Evolutionary conservation across 1,140 invertebrate species (phyloP).

Genomic region (Meloidogyne hapla): DNA sequence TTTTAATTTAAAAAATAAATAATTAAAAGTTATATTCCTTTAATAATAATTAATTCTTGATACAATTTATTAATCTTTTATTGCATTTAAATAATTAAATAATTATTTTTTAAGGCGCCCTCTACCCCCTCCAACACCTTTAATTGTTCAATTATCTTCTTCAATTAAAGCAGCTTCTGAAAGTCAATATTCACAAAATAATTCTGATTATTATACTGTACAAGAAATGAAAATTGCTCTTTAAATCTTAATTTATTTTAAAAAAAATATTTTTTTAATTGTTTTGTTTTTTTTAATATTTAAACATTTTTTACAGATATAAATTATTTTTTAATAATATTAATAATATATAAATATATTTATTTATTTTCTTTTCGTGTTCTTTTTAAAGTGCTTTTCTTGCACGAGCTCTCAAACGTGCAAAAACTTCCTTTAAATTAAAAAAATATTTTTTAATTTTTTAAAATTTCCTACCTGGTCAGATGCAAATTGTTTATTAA

Average conservation of each 20-base stretch:
- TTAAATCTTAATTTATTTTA: too few relatives aligned
- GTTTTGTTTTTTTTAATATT: not conserved
- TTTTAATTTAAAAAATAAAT: not conserved
- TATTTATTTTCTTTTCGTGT: not conserved
- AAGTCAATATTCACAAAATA: slow-evolving; percentile 1
- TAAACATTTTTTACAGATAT: not conserved
- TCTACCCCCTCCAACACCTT: not conserved
- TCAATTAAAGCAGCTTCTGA: not conserved
- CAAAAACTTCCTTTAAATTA: slow-evolving; percentile 53
- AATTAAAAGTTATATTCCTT: too few relatives aligned
- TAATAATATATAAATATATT: too few relatives aligned
- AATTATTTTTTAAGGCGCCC: not conserved
- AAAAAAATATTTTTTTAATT: too few relatives aligned
- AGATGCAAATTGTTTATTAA: slow-evolving; percentile 59
- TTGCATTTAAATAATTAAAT: not conserved
- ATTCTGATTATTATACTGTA: slow-evolving; percentile 6
- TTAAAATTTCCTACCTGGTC: slow-evolving; percentile 46
- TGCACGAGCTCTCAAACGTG: slow-evolving; percentile 51
- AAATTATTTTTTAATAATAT: too few relatives aligned
- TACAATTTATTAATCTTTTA: not conserved
- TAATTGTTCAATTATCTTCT: slow-evolving; percentile 3
- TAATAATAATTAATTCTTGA: too few relatives aligned
- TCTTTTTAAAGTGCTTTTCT: slow-evolving; percentile 27
- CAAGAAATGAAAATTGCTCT: slow-evolving; percentile 5
- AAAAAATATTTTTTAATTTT: slow-evolving; percentile 1